A percentile compares a stretch with the other conserved stretches of the same genome.
phyloP scores from a whole-genome alignment of 1,140 invertebrate genomes.

The Halesus radiatus region DNA sequence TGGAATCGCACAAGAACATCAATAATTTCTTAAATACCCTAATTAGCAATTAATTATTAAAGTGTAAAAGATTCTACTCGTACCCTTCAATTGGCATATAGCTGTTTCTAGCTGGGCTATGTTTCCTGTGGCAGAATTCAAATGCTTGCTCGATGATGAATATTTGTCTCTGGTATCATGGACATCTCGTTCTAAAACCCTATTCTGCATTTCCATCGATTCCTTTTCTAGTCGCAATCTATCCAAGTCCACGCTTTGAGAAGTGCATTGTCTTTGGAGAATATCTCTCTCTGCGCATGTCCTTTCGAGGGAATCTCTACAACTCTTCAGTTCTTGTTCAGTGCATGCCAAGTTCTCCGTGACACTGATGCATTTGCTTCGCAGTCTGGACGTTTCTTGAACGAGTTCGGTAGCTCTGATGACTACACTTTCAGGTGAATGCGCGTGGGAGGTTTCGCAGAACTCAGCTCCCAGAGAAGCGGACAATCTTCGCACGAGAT shows the following conservation, averaged over 20 bases:
- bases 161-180: constrained; percentile 78
- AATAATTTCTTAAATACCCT: background rate
- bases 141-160: constrained; percentile 73
- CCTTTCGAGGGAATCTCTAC: constrained; percentile 76
- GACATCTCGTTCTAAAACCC: constrained; percentile 76
- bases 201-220: constrained; percentile 75
- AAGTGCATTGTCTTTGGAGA: constrained; percentile 76
- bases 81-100: constrained; percentile 79
- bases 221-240: constrained; percentile 80
- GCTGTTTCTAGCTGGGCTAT: constrained; percentile 77
- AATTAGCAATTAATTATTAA: no score
- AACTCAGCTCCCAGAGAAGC: constrained; percentile 78
- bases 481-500: constrained; percentile 78
- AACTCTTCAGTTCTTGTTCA: constrained; percentile 77
- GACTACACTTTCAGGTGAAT: constrained; percentile 77
- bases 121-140: constrained; percentile 77
- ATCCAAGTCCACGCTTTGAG: constrained; percentile 77
- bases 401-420: constrained; percentile 81
- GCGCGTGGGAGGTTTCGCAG: constrained; percentile 73
- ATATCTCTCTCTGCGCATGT: constrained; percentile 77
- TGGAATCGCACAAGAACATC: constrained; percentile 61
- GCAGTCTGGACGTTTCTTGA: constrained; percentile 73
- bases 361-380: constrained; percentile 72
- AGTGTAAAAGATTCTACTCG: background rate
- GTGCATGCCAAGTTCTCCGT: constrained; percentile 75